Evolutionary conservation across 2,888 invertebrate species (phyloP).

Genomic region (Ophraella communa): DNA sequence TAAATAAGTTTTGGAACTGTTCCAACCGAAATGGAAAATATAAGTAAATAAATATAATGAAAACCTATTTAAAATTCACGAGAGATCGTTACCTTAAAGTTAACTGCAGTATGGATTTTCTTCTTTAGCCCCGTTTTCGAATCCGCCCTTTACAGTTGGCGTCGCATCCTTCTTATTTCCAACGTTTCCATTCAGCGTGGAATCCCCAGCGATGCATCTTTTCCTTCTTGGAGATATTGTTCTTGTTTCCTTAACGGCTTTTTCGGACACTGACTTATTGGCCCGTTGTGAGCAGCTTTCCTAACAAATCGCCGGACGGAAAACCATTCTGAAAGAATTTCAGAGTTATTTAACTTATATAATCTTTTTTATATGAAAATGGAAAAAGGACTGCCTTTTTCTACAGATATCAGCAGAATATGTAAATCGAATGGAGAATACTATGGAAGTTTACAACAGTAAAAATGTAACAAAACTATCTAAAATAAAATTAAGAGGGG

Average conservation of each 20-base stretch:
- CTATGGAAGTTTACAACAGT: no score
- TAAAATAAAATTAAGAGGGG: no score
- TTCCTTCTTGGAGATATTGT: conserved; percentile 54
- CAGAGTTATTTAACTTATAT: conserved; percentile 17
- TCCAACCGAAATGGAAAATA: no score
- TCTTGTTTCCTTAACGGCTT: conserved; percentile 58
- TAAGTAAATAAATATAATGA: background rate
- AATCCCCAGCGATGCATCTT: conserved; percentile 58
- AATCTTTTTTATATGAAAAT: conserved; percentile 8
- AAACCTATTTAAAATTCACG: background rate
- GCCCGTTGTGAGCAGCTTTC: conserved; percentile 33
- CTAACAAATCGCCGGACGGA: conserved; percentile 22
- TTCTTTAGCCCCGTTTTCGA: background rate
- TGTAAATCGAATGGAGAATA: background rate
- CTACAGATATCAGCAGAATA: conserved; percentile 1
- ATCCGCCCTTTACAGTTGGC: background rate
- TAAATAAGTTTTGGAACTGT: no score
- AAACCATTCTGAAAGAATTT: conserved; percentile 35
- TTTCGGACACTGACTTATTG: conserved; percentile 55
- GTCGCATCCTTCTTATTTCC: conserved; percentile 53
- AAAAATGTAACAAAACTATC: no score
- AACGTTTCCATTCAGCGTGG: conserved; percentile 56
- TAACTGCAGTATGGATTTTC: background rate
- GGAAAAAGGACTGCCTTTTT: background rate
- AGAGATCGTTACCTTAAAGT: background rate